Base-by-base conservation (phyloP, 2,888 invertebrate genomes). In the Pollenia griseotomentosa region DNA sequence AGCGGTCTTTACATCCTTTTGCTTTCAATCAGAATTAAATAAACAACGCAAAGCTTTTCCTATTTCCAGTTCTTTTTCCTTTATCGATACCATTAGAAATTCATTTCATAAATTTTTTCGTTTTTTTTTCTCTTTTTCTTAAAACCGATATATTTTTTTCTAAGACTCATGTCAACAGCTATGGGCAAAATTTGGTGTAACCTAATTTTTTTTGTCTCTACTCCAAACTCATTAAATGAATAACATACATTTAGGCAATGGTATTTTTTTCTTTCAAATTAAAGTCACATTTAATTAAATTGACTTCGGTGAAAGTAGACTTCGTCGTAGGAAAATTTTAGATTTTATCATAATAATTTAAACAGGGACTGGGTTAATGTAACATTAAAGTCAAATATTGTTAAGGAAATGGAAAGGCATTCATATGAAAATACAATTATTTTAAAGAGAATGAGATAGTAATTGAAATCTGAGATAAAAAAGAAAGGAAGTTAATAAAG, bases 401-500 rank as follows among this genome's bases (percentile, higher is more conserved):
- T 19, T 48, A 57, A 57, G 33, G 46, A 66, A 57, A 70, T 42
- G n/a, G n/a, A 70, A 68, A n/a, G 23, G 2, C 12, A 14, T 14
- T 48, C 33, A 33, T 23, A 11, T 19, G 12, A 23, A 23, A 66
- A 9, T 23, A 23, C 11, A 46, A 12, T 3, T 46, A 9, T 16
- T 7, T 10, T 16, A 42, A 55, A 42, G 11, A 40, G n/a, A 61
- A 14, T 7, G 19, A 42, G 14, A 42, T 2, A 4, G 11, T 42
- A 33, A 8, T 40, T 48, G 23, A 12, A 19, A 48, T 14, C 8
- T 5, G 19, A 48, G 16, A 66, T 16, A 33, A 16, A 11, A 51
- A 66, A 66, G 33, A 33, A n/a, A 48, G 61, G 16, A 66, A 77
- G 44, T 77, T 66, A 57, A 77, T 77, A 66, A 66, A 77, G 44